Evolutionary conservation across 1,140 invertebrate genomes (phyloP), one percentile per base, ranked within the genome.

Genomic region (Drosophila quadrilineata): DNA sequence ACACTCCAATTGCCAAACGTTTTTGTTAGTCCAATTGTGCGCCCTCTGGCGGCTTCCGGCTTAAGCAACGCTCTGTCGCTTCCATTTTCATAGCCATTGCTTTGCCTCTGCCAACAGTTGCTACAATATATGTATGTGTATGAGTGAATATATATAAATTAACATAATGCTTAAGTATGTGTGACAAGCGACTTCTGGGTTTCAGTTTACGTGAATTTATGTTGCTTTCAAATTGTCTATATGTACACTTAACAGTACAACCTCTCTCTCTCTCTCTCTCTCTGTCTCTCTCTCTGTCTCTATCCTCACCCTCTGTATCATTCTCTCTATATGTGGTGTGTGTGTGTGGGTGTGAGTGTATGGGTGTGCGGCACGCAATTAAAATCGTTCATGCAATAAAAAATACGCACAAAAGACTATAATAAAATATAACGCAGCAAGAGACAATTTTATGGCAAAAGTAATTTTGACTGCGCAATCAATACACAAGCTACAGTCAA

Each of bases 111-210:
- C 10, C 3, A 38, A 9, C 28, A 38, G 35, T 26, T 48, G 36
- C 29, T 19, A 31, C 24, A 28, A 24, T 22, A 4, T 54, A n/a
- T 19, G 49, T 52, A 43, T 71, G 60, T 56, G 28, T 40, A n/a
- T 58, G 16, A 14, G 49, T 58, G 52, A 63, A 65, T 45, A 46
- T 65, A 85, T 71, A 85, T 85, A 85, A 85, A 85, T 85, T 85
- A 79, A 79, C 79, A 86, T 85, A 85, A 86, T 85, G 79, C 71
- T 71, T 85, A 85, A 85, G 71, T 85, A 69, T 73, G 74, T 85
- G 79, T 85, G 79, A 85, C 79, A 85, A 79, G 79, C 71, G 80
- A 85, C 79, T 85, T 86, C 74, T 72, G 75, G 66, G 71, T 79
- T 85, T 59, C 71, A 79, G 73, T 85, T 76, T 43, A 58, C 63